Evolutionary conservation across 2,888 invertebrate genomes (phyloP), one percentile per base, ranked within the genome.

Genomic region (Ornithoptera alexandrae): DNA sequence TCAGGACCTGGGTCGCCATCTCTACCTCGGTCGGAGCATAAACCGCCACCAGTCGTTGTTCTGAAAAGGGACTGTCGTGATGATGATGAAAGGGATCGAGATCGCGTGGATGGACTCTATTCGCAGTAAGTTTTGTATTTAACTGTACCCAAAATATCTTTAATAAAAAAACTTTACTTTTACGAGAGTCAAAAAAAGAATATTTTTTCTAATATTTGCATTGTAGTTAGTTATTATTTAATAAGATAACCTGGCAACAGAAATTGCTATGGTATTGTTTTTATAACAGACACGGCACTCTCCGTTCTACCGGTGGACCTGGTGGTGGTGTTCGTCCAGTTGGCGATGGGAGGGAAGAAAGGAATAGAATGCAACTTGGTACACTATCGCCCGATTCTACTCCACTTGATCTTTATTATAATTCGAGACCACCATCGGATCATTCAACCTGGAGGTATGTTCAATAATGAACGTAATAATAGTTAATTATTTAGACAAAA

Each of bases 31-130:
- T 88, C 95, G 62, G 94, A 95, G 70, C 97, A 97, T 87, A 97
- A 97, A 83, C 96, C 97, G 71, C 97, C 97, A 71, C 98, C 98
- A 50, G 97, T 98, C 36, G 98, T 98, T 60, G 97, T 98, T 72
- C 95, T 98, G 79, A 98, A 98, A 84, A 93, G 96, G 68, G 97
- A 97, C 83, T 94, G 97, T 77, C 94, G 97, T 71, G 97, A 97
- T 78, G 97, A 97, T 76, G 97, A 97, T 77, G 95, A 96, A 72
- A 88, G 93, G 67, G 95, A 95, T 72, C 75, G 84, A 6, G 89
- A 90, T 72, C 79, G 92, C 60, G 87, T 92, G 3, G 92, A 92
- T 71, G 91, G 90, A 71, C 80, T 91, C 2, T 92, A 92, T 78
- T 92, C 92, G 72, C 92, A 92, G 91, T 92, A 72, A 87, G 85